A percentile compares a stretch with the other conserved stretches of the same genome.
Evolutionary conservation across 2,888 invertebrate species (phyloP).

Genomic region (Pyralis farinalis): DNA sequence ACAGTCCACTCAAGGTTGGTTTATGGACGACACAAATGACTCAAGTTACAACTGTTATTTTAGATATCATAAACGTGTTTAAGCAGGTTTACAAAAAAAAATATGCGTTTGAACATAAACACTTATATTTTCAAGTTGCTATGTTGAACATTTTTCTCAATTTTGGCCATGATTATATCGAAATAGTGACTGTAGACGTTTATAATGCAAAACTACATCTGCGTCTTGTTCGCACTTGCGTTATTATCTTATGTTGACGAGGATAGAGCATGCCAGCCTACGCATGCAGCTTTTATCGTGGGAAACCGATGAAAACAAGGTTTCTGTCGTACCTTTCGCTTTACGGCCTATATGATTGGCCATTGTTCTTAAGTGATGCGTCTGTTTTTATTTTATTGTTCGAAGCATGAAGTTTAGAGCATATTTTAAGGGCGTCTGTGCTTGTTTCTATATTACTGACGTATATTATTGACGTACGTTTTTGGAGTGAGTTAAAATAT

Average conservation of each 20-base stretch:
- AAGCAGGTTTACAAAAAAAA: too few relatives aligned
- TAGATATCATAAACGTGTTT: too few relatives aligned
- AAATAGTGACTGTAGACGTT: neutral
- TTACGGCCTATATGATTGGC: conserved; percentile 45
- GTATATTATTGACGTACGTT: too few relatives aligned
- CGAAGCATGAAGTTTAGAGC: conserved; percentile 5
- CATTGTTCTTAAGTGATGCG: conserved; percentile 49
- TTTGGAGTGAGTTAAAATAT: too few relatives aligned
- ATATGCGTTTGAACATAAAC: too few relatives aligned
- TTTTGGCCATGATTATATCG: too few relatives aligned
- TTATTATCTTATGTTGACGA: conserved; percentile 26
- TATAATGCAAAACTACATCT: conserved; percentile 1
- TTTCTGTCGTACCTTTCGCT: conserved; percentile 66
- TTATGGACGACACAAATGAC: conserved; percentile 21
- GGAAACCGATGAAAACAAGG: conserved; percentile 60
- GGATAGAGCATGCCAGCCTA: conserved; percentile 27
- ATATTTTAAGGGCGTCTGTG: conserved; percentile 2
- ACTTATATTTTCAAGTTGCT: too few relatives aligned
- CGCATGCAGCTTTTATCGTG: conserved; percentile 51
- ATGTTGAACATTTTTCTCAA: too few relatives aligned
- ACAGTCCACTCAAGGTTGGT: conserved; percentile 19
- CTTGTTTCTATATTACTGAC: neutral
- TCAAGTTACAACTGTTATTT: conserved; percentile 14
- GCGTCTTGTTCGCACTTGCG: conserved; percentile 15
- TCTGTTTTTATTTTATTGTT: conserved; percentile 26